Conservation (phyloP, 1,140 invertebrate genomes). For the Sinonovacula constricta region DNA sequence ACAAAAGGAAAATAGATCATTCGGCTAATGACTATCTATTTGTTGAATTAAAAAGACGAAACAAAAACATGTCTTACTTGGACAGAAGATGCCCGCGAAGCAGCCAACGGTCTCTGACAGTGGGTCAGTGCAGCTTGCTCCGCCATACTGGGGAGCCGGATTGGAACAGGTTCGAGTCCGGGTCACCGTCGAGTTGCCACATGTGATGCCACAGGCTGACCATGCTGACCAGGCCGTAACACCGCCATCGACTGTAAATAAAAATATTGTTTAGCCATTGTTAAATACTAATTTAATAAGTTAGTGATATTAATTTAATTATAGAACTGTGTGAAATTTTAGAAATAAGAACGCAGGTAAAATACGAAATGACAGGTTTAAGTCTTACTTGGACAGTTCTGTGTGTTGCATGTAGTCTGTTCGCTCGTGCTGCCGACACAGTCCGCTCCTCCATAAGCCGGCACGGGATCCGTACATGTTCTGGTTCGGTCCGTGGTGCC, state of each 20-base stretch:
- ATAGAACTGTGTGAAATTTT: no score
- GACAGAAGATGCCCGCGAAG: background rate
- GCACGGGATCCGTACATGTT: slow-evolving; percentile 1
- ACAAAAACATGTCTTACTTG: background rate
- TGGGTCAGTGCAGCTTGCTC: background rate
- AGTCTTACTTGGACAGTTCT: slow-evolving; percentile 21
- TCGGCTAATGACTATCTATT: no score
- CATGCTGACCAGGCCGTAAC: slow-evolving; percentile 2
- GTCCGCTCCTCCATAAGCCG: background rate
- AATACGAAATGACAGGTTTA: no score
- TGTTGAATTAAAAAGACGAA: no score
- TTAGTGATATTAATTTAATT: no score
- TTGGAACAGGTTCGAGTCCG: slow-evolving; percentile 76
- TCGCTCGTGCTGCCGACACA: slow-evolving; percentile 4
- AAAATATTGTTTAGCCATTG: no score
- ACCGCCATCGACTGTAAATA: slow-evolving; percentile 64
- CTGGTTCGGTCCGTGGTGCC: background rate
- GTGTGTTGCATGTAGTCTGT: background rate
- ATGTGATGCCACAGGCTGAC: slow-evolving; percentile 76
- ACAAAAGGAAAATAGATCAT: no score
- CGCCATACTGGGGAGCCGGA: slow-evolving; percentile 16
- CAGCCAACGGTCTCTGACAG: background rate
- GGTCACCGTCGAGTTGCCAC: slow-evolving; percentile 85
- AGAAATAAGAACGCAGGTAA: no score
- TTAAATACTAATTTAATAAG: no score